Evolutionary conservation across 1,140 invertebrate species (phyloP), one percentile per base, ranked within the genome.

Genomic region (Meteorus sp.): DNA sequence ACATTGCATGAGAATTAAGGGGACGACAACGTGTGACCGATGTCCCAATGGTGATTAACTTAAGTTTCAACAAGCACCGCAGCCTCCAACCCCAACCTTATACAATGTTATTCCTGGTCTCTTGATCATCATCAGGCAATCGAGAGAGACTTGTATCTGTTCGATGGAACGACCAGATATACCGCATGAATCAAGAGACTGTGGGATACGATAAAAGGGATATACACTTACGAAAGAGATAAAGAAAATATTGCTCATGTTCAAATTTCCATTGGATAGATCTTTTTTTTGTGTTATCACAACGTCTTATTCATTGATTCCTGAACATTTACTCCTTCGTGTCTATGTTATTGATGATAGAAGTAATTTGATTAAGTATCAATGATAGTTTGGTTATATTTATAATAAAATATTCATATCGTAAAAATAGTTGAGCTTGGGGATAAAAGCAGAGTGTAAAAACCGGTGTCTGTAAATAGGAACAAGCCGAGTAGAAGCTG

Each of bases 11-110:
- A 27, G 23, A 48, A 48, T 48, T 48, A 48, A 48, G 45, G 23
- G 25, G 22, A 48, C 45, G 60, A 62, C 55, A 55, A 29, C 60
- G n/a, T 62, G 64, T 66, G 64, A 66, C 62, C 61, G 61, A 63
- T 66, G 64, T 66, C 64, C 47, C 47, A 51, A 55, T 56, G 43
- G 55, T 63, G 64, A 66, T 63, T 66, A 63, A 63, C 64, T 63
- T 60, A 63, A 66, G 61, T 66, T 63, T 66, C 60, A 63, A 66
- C 64, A 66, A 61, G 61, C 60, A 60, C 33, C 13, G 7, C 25
- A 7, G 1, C 13, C 44, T 13, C 44, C 11, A 20, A 23, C 25
- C 1, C 25, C 13, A 9, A 29, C 9, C 4, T 29, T 48, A 19
- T 17, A 7, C 15, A 23, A 11, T 6, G 11, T 35, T 5, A 45